Evolutionary conservation across 2,797 vertebrate species (phyloP), one percentile per base, ranked within the genome.

Genomic region (Phrynocephalus forsythii): DNA sequence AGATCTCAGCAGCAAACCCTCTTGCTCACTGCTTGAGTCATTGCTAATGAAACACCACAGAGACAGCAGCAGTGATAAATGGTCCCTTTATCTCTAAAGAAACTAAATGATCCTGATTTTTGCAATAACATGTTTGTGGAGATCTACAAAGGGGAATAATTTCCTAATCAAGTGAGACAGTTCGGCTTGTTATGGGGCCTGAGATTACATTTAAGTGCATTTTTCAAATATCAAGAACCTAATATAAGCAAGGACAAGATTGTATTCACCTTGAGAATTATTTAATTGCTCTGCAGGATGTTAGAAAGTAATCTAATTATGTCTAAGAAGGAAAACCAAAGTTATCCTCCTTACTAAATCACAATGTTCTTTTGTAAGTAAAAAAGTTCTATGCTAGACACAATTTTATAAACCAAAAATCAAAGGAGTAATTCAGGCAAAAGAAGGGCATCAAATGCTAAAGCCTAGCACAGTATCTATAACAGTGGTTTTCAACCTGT

Each of bases 1-100:
- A 83, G 69, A 87, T 77, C 48, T 87, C 63, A 87, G 30, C 24
- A 87, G 66, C 80, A 78, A 78, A 48, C 26, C n/a, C 48, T 48
- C 79, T 71, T 63, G 18, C 33, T 83, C 75, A 20, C 30, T 8
- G 24, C 24, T 10, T 83, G 63, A 83, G 60, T 50, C 66, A 87
- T 20, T 76, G 86, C 73, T 78, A 83, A 69, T 44, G 48, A 87
- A 87, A 83, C 67, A 83, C 72, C 81, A 83, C 3, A 48, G 24
- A 71, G 60, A 48, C 16, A 30, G 63, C n/a, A 69, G 10, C 66
- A 83, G 68, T 60, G 56, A 87, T 69, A 83, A 83, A 83, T 60
- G 30, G 10, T n/a, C 22, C 22, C 20, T 75, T 50, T 68, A 18
- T 52, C 33, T 87, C 15, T 52, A 76, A 82, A n/a, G 44, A 33